A percentile compares a stretch with the other conserved stretches of the same genome.
phyloP scores from a whole-genome alignment of 2,113 vertebrate species.

The Entelurus aequoreus region DNA sequence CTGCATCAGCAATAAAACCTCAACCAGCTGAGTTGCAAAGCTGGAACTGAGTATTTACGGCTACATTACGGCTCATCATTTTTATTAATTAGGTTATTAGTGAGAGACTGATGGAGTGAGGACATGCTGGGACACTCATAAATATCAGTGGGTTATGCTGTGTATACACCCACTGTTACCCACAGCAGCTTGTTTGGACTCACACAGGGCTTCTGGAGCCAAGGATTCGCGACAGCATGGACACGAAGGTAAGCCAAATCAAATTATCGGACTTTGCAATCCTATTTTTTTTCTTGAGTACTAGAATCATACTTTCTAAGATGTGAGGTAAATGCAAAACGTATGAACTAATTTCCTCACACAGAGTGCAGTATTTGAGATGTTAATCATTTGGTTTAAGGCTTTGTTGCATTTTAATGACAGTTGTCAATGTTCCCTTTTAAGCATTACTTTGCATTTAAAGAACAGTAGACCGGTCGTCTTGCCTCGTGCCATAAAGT shows the following conservation, averaged over 20 bases:
- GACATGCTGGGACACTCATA: conserved; percentile 55
- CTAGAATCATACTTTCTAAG: no score
- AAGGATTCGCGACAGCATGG: conserved; percentile 25
- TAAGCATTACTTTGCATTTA: no score
- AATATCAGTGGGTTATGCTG: conserved; percentile 43
- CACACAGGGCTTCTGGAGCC: conserved; percentile 12
- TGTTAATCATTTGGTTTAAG: no score
- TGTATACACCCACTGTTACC: conserved; percentile 6
- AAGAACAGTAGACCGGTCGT: no score
- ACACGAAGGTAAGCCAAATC: conserved; percentile 50
- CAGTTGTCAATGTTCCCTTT: no score
- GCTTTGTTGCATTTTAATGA: no score
- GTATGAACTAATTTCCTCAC: conserved; percentile 13
- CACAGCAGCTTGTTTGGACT: conserved; percentile 9
- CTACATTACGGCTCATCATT: neutral
- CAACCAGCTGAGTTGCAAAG: neutral
- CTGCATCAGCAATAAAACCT: neutral
- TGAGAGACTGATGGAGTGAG: conserved; percentile 33
- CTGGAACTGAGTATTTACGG: neutral
- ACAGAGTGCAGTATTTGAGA: neutral
- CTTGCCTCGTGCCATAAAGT: no score
- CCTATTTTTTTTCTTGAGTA: no score
- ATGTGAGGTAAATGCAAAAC: neutral
- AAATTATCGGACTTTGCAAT: neutral
- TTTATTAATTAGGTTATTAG: neutral